Conservation (phyloP, 2,797 vertebrate genomes). For the Diceros bicornis region DNA sequence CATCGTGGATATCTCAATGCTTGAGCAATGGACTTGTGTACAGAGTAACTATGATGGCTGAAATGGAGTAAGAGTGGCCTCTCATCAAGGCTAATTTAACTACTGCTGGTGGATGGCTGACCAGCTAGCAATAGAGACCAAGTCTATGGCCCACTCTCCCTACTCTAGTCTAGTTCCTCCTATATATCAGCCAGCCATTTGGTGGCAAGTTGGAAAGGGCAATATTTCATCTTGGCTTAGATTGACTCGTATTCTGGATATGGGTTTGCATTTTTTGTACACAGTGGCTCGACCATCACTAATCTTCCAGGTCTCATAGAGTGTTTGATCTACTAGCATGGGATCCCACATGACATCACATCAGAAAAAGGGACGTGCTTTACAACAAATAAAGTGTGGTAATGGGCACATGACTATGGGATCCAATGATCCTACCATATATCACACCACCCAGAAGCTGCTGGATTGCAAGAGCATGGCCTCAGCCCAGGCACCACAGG, state of each 20-base stretch:
- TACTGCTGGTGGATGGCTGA: not conserved
- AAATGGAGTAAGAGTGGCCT: not conserved
- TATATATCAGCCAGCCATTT: not conserved
- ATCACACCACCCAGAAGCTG: not conserved
- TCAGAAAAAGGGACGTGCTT: not conserved
- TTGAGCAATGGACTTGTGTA: accelerated
- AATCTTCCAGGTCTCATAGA: not conserved
- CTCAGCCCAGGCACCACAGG: not conserved
- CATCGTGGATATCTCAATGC: too few relatives aligned
- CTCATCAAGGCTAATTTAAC: not conserved
- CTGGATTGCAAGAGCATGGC: not conserved
- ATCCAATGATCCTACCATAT: too few relatives aligned
- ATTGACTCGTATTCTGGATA: not conserved
- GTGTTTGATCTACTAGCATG: not conserved
- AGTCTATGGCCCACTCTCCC: accelerated
- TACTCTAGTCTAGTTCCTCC: not conserved
- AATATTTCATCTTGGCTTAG: not conserved
- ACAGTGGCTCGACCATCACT: not conserved
- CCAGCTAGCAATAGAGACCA: not conserved
- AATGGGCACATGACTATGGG: not conserved
- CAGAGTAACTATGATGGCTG: too few relatives aligned
- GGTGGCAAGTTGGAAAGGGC: not conserved
- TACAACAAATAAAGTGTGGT: not conserved
- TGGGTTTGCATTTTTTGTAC: not conserved
- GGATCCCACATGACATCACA: not conserved